Conservation (phyloP, 2,797 vertebrate species). For the Salarias fasciatus region DNA sequence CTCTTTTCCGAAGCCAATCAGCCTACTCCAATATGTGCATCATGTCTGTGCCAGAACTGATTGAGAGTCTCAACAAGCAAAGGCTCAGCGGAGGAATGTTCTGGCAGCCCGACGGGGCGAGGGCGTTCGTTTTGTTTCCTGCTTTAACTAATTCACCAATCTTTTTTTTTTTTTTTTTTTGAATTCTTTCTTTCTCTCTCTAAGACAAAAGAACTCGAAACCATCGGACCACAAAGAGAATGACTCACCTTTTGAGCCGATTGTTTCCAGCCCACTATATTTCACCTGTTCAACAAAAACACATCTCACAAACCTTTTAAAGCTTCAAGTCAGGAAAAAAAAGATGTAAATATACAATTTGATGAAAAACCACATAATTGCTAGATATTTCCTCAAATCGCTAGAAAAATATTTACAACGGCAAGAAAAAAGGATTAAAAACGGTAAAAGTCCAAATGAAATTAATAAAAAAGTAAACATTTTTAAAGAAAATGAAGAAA, state of each 20-base stretch:
- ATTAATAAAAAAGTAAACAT: too few species aligned
- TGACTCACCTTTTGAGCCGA: constrained; percentile 15
- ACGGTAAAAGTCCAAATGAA: too few species aligned
- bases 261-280: background rate
- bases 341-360: too few species aligned
- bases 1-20: too few species aligned
- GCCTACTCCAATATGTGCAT: constrained; percentile 80
- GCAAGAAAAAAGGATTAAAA: too few species aligned
- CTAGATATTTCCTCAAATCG: too few species aligned
- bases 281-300: constrained; percentile 22
- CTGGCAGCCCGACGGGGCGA: constrained; percentile 57
- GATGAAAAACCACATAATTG: too few species aligned
- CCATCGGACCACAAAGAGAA: constrained; percentile 22
- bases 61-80: constrained; percentile 61
- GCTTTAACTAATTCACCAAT: constrained; percentile 66
- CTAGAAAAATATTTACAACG: too few species aligned
- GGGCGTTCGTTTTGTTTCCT: constrained; percentile 61
- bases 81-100: constrained; percentile 62
- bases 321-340: background rate
- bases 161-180: constrained; percentile 46
- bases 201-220: constrained; percentile 37
- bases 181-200: too few species aligned
- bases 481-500: too few species aligned
- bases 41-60: constrained; percentile 69
- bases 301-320: background rate